phyloP scores from a whole-genome alignment of 2,888 invertebrate species.

The Cactoblastis cactorum region DNA sequence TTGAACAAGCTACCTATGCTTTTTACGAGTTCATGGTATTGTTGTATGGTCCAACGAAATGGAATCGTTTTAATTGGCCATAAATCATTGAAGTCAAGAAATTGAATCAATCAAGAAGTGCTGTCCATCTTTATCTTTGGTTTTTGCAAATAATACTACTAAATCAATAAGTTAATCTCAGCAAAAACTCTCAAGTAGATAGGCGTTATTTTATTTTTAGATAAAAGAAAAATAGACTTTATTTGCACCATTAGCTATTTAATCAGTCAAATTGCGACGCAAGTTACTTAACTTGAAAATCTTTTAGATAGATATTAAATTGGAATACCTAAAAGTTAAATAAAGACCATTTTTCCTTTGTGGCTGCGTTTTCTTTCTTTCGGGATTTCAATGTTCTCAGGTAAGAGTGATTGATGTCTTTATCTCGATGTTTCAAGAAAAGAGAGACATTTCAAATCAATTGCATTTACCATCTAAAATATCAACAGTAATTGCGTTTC shows the following conservation, averaged over 20 bases:
- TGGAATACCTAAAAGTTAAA: conserved; percentile 33
- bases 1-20: conserved; percentile 49
- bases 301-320: conserved; percentile 25
- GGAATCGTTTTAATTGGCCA: conserved; percentile 1
- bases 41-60: not conserved
- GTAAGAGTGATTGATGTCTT: conserved; percentile 60
- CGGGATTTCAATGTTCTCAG: conserved; percentile 52
- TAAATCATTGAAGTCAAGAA: too few relatives aligned
- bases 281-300: conserved; percentile 23
- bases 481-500: conserved; percentile 11
- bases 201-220: not conserved
- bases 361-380: conserved; percentile 44
- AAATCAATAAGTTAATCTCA: too few relatives aligned
- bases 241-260: not conserved
- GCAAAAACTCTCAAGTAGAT: too few relatives aligned
- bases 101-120: too few relatives aligned
- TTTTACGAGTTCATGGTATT: conserved; percentile 13
- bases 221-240: not conserved
- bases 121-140: too few relatives aligned
- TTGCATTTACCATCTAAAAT: conserved; percentile 27
- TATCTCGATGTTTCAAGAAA: conserved; percentile 49
- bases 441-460: conserved; percentile 45
- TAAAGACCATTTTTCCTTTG: conserved; percentile 32
- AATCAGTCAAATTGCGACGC: not conserved
- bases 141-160: too few relatives aligned